Evolutionary conservation across 2,797 vertebrate genomes (phyloP), one percentile per base, ranked within the genome.

Genomic region (Rallus crepitans): DNA sequence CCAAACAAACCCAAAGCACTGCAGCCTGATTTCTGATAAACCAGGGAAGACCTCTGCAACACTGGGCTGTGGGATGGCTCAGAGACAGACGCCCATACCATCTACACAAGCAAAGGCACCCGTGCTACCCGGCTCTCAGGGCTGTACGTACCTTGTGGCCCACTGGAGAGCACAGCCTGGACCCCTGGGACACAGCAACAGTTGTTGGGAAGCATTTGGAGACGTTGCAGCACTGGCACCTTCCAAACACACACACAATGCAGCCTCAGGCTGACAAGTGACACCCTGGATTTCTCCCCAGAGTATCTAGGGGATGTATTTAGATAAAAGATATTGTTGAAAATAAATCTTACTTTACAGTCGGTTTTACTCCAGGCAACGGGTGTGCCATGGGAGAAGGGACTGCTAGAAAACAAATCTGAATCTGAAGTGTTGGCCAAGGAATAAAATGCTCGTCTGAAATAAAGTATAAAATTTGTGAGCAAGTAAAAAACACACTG

Each of bases 391-490:
- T 25, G 70, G 73, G 85, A 94, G 96, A 81, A 82, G 17, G 18
- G 70, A n/a, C 48, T 91, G 86, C 77, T 59, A 82, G 77, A 71
- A 93, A 96, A 92, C 64, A 94, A 89, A 82, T 47, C 68, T 50
- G 65, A 89, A 80, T 55, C 78, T 69, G 37, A 56, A 42, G 35
- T 85, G 25, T 80, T 94, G 83, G 64, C 63, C 60, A 65, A 63
- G 30, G 77, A 52, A 88, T 57, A 91, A 96, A 93, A 72, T 0
- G 0, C 53, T 90, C 87, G 83, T 89, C 75, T 68, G 75, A 92
- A 95, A 92, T 75, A 82, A 77, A 94, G 83, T 61, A 89, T 35
- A 92, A 93, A 92, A 92, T 83, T 90, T 90, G 78, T 84, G 90
- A 94, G 93, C 72, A 81, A 96, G 69, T 20, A 78, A 79, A 78